Base-by-base conservation (phyloP, 1,140 invertebrate genomes). In the Oryctes rhinoceros region DNA sequence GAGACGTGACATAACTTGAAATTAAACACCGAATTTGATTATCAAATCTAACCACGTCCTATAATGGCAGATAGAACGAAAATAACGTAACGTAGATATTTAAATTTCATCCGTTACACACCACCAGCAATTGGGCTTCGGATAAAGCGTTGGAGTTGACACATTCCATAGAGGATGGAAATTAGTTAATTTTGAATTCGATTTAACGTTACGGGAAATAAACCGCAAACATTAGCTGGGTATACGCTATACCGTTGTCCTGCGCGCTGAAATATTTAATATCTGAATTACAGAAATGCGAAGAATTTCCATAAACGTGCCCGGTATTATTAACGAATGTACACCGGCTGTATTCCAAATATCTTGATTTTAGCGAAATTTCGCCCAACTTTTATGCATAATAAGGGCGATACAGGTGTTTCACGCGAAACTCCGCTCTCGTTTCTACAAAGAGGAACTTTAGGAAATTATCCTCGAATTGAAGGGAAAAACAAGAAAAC, bases 221-320 rank as follows among this genome's bases (percentile, higher is more conserved):
- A 62, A 62, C 53, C 53, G 53, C 1, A 62, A 62, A 62, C 53
- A 5, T n/a, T 20, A 20, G 53, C 39, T 44, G 9, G 39, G 39
- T 44, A 2, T 30, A 30, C 24, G 5, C 39, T 44, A 13, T 20
- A 62, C 53, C 53, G 53, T 62, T 62, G 53, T 62, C 13, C 53
- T 62, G 3, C 7, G 7, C 20, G 53, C 13, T 62, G 53, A 62
- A 62, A 62, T 62, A 13, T 62, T 62, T 62, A 62, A 62, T 62
- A 62, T 62, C 13, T 62, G 53, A 62, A 62, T 62, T 62, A 62
- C 53, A 3, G 53, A 62, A 62, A 62, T 20, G 53, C 53, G 15
- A 62, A 62, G 53, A 62, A 62, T 62, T 62, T 62, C 53, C 53
- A 62, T 62, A 62, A 62, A 62, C 53, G 53, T 18, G 53, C 15